A percentile compares a stretch with the other conserved stretches of the same genome.
phyloP scores from a whole-genome alignment of 2,888 invertebrate species.

The Cheilosia vernalis region DNA sequence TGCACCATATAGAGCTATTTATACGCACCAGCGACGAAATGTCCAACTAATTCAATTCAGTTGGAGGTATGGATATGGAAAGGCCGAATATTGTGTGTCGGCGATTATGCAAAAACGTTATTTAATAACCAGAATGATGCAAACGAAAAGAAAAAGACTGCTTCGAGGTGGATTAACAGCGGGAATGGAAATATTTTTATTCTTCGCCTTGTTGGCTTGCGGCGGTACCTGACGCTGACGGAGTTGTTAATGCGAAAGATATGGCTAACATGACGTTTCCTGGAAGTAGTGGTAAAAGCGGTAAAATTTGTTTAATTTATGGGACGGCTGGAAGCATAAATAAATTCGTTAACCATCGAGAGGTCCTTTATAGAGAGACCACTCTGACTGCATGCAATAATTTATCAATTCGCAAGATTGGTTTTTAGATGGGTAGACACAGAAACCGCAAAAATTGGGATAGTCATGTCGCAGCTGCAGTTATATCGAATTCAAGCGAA shows the following conservation, averaged over 20 bases:
- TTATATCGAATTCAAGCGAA: too few species aligned
- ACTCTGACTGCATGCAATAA: neutral
- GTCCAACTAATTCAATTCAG: constrained; percentile 11
- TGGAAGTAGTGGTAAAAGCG: constrained; percentile 41
- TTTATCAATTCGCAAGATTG: constrained; percentile 10
- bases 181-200: neutral
- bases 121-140: constrained; percentile 25
- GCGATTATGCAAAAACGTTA: constrained; percentile 53
- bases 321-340: constrained; percentile 28
- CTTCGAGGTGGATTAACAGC: neutral
- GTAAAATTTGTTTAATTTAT: constrained; percentile 36
- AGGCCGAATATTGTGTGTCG: constrained; percentile 36
- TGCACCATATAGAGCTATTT: constrained; percentile 60
- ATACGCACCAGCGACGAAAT: constrained; percentile 22
- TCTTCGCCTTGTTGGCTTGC: neutral
- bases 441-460: neutral
- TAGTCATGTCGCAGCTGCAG: too few species aligned
- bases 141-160: neutral
- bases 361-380: constrained; percentile 2
- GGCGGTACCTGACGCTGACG: constrained; percentile 26
- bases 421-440: neutral
- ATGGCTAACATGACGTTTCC: constrained; percentile 32
- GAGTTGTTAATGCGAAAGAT: constrained; percentile 33
- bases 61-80: constrained; percentile 15
- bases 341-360: neutral